phyloP scores from a whole-genome alignment of 1,140 invertebrate species.

The Aphelenchoides besseyi region DNA sequence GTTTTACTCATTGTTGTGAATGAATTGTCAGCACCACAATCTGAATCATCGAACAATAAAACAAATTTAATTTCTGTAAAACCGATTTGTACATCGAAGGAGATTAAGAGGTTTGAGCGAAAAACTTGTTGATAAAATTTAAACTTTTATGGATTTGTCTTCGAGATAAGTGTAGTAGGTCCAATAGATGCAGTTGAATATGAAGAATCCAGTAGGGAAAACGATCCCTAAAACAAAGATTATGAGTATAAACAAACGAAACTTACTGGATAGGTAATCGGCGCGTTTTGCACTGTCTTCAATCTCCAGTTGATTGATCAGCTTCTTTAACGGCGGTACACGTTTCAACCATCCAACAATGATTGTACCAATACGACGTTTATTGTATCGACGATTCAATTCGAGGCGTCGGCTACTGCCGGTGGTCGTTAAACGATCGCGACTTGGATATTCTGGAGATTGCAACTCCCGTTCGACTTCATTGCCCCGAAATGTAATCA shows the following conservation, averaged over 20 bases:
- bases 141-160: no score
- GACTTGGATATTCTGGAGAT: conserved; percentile 11
- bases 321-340: conserved; percentile 29
- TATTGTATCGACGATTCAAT: conserved; percentile 9
- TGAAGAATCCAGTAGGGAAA: conserved; percentile 45
- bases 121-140: no score
- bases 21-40: no score
- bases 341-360: conserved; percentile 20
- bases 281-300: conserved; percentile 56
- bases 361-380: background rate
- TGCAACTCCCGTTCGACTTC: conserved; percentile 33
- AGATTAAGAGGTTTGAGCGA: no score
- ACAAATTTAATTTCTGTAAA: no score
- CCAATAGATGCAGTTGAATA: conserved; percentile 55
- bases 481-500: conserved; percentile 39
- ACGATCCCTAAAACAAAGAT: conserved; percentile 44
- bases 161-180: no score
- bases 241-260: conserved; percentile 5
- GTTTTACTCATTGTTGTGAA: no score
- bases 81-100: no score
- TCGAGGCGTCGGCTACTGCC: background rate
- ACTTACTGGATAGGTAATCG: conserved; percentile 53
- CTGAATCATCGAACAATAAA: no score
- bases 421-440: background rate
- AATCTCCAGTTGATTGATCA: conserved; percentile 42